These are phyloP conservation scores for Cristatella mucedo DNA, from an alignment of 2,888 invertebrate species.

Conservation along the genomic window DNA sequence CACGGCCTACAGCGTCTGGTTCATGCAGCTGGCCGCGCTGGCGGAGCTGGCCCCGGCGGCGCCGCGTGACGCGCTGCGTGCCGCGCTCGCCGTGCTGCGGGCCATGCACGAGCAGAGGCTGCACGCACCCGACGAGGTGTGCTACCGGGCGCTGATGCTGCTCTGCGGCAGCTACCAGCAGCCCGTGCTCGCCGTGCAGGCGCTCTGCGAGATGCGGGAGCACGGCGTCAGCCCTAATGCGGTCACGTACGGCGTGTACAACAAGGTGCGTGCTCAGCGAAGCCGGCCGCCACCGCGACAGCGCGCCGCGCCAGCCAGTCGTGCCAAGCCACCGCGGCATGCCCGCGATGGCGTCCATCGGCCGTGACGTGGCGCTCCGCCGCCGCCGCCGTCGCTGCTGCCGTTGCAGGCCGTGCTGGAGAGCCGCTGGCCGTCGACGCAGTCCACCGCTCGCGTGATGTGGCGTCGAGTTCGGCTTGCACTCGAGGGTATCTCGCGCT, in stretches of 20 bases:
- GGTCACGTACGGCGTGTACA: conserved; percentile 81
- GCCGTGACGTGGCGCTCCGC: too few species aligned
- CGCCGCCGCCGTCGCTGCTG: too few species aligned
- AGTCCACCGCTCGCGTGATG: conserved; percentile 58
- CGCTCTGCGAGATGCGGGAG: conserved; percentile 48
- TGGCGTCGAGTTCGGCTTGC: conserved; percentile 89
- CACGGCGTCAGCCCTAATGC: conserved; percentile 89
- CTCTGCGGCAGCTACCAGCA: conserved; percentile 83
- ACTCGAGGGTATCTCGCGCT: conserved; percentile 72
- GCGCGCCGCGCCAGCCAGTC: too few species aligned
- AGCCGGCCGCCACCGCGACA: too few species aligned
- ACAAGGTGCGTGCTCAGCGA: conserved; percentile 42
- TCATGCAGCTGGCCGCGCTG: conserved; percentile 79
- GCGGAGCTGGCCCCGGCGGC: conserved; percentile 52
- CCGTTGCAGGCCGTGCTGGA: conserved; percentile 60
- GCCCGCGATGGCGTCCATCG: too few species aligned
- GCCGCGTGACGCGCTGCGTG: conserved; percentile 49
- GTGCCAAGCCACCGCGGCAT: too few species aligned
- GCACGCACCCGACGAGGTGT: conserved; percentile 77
- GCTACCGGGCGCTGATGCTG: conserved; percentile 96
- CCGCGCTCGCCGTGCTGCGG: conserved; percentile 70
- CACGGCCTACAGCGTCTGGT: conserved; percentile 62
- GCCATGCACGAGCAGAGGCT: conserved; percentile 69
- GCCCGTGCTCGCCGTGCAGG: conserved; percentile 81
- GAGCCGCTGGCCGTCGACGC: conserved; percentile 76